These are phyloP conservation scores for Sinopyrophorus schimmeli DNA, from an alignment of 2,888 invertebrate genomes.

Conservation along the genomic window DNA sequence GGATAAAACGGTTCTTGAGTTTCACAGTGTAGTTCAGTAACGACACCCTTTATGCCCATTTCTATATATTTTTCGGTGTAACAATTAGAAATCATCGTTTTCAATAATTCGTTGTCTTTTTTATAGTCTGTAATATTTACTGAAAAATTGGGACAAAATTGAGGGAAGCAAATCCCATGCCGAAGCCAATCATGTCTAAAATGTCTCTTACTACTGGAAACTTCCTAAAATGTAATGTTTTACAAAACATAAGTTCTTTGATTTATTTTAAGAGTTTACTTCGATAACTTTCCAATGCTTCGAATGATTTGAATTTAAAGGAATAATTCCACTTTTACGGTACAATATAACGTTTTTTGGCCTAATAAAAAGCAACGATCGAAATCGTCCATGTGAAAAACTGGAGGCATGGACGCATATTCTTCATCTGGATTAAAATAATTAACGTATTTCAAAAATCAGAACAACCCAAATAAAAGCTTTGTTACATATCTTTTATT, in stretches of 20 bases:
- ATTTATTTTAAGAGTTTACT: slow-evolving; percentile 13
- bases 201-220: slow-evolving; percentile 38
- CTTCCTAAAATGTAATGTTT: slow-evolving; percentile 37
- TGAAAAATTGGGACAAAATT: slow-evolving; percentile 34
- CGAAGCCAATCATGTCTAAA: slow-evolving; percentile 45
- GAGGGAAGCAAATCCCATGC: slow-evolving; percentile 44
- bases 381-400: slow-evolving; percentile 29
- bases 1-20: slow-evolving; percentile 28
- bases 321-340: slow-evolving; percentile 25
- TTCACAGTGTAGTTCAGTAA: slow-evolving; percentile 40
- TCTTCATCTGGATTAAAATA: slow-evolving; percentile 21
- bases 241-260: background rate
- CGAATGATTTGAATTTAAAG: slow-evolving; percentile 19
- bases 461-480: background rate
- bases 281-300: slow-evolving; percentile 26
- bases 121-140: slow-evolving; percentile 17
- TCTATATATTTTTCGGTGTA: slow-evolving; percentile 38
- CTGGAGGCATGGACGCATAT: slow-evolving; percentile 25
- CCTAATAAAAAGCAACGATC: slow-evolving; percentile 22
- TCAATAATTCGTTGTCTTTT: slow-evolving; percentile 13
- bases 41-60: slow-evolving; percentile 37
- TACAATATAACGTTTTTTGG: slow-evolving; percentile 25
- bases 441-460: background rate
- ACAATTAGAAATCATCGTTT: slow-evolving; percentile 34
- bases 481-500: too few relatives aligned